phyloP scores from a whole-genome alignment of 2,888 invertebrate genomes.

The Brachyopa scutellaris region DNA sequence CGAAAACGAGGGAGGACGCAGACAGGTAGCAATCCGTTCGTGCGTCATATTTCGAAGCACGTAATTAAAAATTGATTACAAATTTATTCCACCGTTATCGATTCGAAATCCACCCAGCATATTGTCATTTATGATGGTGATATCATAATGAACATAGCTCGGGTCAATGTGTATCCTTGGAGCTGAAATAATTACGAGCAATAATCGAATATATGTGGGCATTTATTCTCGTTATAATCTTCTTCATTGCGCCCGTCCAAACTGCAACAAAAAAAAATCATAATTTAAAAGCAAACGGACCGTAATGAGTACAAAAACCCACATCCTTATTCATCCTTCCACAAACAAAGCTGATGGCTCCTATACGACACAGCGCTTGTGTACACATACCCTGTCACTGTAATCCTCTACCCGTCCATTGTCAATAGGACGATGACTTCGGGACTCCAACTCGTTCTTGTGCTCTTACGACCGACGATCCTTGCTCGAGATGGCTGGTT shows the following conservation, averaged over 20 bases:
- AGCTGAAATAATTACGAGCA: background rate
- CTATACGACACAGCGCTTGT: background rate
- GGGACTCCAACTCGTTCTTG: background rate
- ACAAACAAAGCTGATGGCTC: background rate
- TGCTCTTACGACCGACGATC: background rate
- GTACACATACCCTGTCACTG: background rate
- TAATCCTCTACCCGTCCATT: background rate
- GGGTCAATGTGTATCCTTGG: background rate
- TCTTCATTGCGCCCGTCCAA: background rate
- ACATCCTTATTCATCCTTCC: background rate
- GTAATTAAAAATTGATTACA: too few species aligned
- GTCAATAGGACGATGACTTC: background rate
- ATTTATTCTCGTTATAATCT: background rate
- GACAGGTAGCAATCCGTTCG: too few species aligned
- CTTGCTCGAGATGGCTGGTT: background rate
- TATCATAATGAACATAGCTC: background rate
- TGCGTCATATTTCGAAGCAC: too few species aligned
- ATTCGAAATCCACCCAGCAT: too few species aligned
- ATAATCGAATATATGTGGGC: background rate
- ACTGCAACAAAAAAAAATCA: background rate
- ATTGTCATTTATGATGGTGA: too few species aligned
- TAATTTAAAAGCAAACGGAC: constrained; percentile 6
- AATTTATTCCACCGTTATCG: too few species aligned
- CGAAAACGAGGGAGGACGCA: too few species aligned
- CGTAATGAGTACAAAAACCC: background rate